Evolutionary conservation across 2,888 invertebrate genomes (phyloP).

Genomic region (Drosophila tripunctata): DNA sequence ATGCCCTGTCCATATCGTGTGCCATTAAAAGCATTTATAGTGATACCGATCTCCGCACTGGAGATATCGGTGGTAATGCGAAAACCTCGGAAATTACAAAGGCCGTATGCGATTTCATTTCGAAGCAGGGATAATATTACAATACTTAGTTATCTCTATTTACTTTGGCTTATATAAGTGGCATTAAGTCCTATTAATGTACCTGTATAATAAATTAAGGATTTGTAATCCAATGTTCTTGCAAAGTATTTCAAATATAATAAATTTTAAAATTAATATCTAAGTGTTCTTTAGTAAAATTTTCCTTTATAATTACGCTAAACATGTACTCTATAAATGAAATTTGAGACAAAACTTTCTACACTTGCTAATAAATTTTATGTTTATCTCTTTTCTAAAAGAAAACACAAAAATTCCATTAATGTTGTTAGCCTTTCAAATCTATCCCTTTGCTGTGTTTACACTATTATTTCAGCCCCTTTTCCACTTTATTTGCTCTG

Average conservation of each 20-base stretch:
- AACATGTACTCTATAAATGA: not conserved
- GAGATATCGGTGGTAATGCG: slow-evolving; percentile 92
- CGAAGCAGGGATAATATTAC: not conserved
- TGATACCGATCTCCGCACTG: slow-evolving; percentile 94
- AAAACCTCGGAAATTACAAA: slow-evolving; percentile 95
- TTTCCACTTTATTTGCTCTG: not conserved
- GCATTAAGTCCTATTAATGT: too few species aligned
- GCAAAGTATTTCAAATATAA: too few species aligned
- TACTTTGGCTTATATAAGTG: not conserved
- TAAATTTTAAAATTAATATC: too few species aligned
- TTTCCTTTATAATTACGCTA: not conserved
- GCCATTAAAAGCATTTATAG: slow-evolving; percentile 91
- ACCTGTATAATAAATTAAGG: not conserved
- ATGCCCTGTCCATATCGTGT: slow-evolving; percentile 91
- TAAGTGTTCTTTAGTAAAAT: too few species aligned
- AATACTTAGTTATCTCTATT: too few species aligned
- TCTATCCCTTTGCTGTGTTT: not conserved
- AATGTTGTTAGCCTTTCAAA: not conserved
- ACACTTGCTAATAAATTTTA: too few species aligned
- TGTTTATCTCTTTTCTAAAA: not conserved
- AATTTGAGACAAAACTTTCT: too few species aligned
- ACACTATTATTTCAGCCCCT: not conserved
- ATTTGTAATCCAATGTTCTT: too few species aligned
- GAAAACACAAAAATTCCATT: not conserved
- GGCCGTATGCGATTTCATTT: slow-evolving; percentile 86